Evolutionary conservation across 2,113 vertebrate species (phyloP), one percentile per base, ranked within the genome.

Genomic region (Coryphaenoides rupestris): DNA sequence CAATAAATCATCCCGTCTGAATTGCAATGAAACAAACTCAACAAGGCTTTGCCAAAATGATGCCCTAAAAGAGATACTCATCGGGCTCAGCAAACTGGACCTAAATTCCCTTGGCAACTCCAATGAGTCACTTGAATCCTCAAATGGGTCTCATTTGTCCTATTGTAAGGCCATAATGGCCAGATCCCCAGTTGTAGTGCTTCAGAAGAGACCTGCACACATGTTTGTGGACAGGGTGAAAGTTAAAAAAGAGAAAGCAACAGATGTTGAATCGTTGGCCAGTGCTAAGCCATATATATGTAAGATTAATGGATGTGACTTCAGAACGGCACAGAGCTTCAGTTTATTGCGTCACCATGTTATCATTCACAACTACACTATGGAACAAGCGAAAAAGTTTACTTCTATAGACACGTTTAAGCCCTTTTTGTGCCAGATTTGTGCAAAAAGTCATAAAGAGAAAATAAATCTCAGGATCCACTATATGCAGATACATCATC

Each of bases 391-490:
- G 57, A 93, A 91, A 65, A 88, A 88, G 58, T 76, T 98, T 79
- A 76, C 79, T 2, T 78, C 76, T 63, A 2, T 95, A 92, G 79
- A 80, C 62, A 77, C 68, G 2, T 95, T 91, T 57, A 90, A 93
- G 3, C 95, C 97, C 2, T 99, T 96, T 60, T 88, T 91, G 58
- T 99, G 97, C 89, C 95, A 96, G 19, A 91, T 98, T 82, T 99
- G 97, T 87, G 89, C 92, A 79, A 95, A 92, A 86, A 86, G 90
- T 3, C 95, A 95, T 82, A 94, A 91, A 33, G 90, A 95, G 66
- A 95, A 94, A 83, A 92, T 91, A 0, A 92, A 91, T 24, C 88
- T 99, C 79, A 89, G 89, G 65, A 77, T 89, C 64, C 97, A 99
- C 86, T 98, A 95, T 67, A 87, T 92, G 81, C 91, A 92, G 21